Conservation (phyloP, 2,113 vertebrate genomes). For the Heterotis niloticus region DNA sequence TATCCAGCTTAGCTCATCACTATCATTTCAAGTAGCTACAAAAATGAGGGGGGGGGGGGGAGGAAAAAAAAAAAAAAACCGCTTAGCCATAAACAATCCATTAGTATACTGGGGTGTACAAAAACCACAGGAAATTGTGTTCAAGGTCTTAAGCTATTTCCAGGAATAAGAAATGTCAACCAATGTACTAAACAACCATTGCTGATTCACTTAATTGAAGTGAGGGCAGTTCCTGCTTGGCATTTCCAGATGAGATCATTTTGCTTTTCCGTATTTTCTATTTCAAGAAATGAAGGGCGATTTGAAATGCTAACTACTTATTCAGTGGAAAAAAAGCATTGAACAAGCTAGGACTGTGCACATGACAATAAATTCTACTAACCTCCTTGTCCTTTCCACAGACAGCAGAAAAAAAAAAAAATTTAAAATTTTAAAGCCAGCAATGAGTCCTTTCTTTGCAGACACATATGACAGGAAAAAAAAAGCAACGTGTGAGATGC, state of each 20-base stretch:
- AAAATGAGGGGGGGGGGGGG: too few species aligned
- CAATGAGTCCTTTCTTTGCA: background rate
- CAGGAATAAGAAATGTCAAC: too few species aligned
- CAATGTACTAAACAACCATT: too few species aligned
- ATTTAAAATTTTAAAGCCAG: background rate
- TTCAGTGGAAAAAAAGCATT: background rate
- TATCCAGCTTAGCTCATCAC: constrained; percentile 17
- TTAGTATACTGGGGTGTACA: background rate
- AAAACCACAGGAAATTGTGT: too few species aligned
- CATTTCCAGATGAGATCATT: background rate
- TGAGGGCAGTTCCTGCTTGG: background rate
- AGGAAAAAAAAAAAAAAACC: too few species aligned
- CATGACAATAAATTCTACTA: constrained; percentile 2
- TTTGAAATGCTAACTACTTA: background rate
- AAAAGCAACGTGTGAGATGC: too few species aligned
- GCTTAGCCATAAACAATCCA: background rate
- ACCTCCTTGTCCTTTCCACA: constrained; percentile 37
- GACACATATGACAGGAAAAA: background rate
- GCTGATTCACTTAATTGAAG: background rate
- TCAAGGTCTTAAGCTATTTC: too few species aligned
- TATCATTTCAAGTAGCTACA: background rate
- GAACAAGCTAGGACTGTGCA: background rate
- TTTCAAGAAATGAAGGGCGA: background rate
- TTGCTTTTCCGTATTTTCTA: background rate
- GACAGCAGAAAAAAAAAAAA: constrained; percentile 25